Evolutionary conservation across 1,140 invertebrate genomes (phyloP).

Genomic region (Gryon sp.): DNA sequence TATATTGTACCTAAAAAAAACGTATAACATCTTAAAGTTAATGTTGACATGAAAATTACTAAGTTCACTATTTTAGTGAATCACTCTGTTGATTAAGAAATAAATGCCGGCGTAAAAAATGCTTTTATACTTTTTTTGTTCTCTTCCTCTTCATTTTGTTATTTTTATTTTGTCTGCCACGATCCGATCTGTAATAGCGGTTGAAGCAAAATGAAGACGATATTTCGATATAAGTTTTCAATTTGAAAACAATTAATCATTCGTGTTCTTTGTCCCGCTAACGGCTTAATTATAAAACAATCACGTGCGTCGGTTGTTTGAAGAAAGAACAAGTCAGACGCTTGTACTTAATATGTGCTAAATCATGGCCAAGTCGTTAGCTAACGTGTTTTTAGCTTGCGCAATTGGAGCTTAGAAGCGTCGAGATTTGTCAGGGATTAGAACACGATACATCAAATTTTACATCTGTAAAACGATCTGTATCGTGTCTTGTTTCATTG

Average conservation of each 20-base stretch:
- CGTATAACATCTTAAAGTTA: no score
- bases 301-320: constrained; percentile 72
- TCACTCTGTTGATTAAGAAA: constrained; percentile 5
- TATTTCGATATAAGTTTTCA: constrained; percentile 76
- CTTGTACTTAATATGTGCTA: constrained; percentile 74
- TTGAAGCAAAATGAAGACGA: constrained; percentile 73
- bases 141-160: no score
- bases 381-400: constrained; percentile 48
- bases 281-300: constrained; percentile 80
- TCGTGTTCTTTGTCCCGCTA: constrained; percentile 67
- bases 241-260: constrained; percentile 80
- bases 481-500: constrained; percentile 35
- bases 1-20: no score
- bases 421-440: constrained; percentile 49
- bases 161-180: constrained; percentile 10
- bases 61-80: constrained; percentile 20
- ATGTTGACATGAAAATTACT: no score
- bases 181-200: constrained; percentile 32
- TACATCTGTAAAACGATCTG: constrained; percentile 41
- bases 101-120: constrained; percentile 17
- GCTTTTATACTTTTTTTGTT: no score
- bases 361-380: constrained; percentile 79
- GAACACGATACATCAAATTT: constrained; percentile 53
- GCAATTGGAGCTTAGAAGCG: constrained; percentile 40
- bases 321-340: constrained; percentile 63